phyloP scores from a whole-genome alignment of 2,113 vertebrate species.

The Pangasianodon gigas region DNA sequence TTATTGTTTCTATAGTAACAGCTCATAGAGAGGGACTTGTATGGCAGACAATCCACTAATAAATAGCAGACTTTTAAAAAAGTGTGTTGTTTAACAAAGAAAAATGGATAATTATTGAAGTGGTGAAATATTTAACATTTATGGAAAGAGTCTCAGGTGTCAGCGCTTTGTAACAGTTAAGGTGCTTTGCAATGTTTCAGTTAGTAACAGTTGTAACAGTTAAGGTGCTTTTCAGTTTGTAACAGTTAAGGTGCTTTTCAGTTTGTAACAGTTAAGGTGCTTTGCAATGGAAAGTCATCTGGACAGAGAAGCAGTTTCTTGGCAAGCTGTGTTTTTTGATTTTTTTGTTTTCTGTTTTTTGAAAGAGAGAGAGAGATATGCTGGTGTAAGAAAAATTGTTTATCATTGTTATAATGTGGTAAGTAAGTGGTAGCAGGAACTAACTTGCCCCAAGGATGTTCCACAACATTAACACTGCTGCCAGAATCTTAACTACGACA shows the following conservation, averaged over 20 bases:
- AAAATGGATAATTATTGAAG: background rate
- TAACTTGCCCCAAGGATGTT: background rate
- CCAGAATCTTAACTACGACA: background rate
- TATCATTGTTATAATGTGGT: background rate
- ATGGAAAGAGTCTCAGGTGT: background rate
- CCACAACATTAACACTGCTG: constrained; percentile 1
- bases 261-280: background rate
- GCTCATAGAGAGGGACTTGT: background rate
- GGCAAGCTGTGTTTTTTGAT: background rate
- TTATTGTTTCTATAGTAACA: background rate
- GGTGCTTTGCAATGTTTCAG: background rate
- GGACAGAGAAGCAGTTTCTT: background rate
- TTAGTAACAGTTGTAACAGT: too few relatives aligned
- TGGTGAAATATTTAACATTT: background rate
- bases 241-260: background rate
- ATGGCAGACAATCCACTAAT: background rate
- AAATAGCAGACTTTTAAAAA: background rate
- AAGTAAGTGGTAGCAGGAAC: background rate
- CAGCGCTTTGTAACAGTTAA: background rate
- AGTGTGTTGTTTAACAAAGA: background rate
- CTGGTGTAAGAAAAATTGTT: background rate
- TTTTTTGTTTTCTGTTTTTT: background rate
- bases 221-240: background rate
- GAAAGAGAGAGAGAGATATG: background rate
- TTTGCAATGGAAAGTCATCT: background rate